phyloP scores from a whole-genome alignment of 2,797 vertebrate species.

The Streptopelia turtur region DNA sequence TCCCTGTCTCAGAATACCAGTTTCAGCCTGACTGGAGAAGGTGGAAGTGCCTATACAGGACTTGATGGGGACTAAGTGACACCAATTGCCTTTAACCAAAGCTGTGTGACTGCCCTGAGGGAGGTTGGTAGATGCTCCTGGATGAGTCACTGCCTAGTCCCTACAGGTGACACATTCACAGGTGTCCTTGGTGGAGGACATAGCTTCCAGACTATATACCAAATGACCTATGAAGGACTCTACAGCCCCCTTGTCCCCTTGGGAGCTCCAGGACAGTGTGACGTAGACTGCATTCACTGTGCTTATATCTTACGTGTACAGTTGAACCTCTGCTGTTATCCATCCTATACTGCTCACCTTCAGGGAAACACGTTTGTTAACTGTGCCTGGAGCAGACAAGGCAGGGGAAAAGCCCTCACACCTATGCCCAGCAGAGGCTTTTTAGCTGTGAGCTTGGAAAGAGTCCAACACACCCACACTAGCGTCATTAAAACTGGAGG shows the following conservation, averaged over 20 bases:
- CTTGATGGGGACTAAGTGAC: background rate
- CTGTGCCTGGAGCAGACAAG: background rate
- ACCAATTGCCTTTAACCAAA: background rate
- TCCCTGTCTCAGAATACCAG: background rate
- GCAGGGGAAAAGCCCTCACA: background rate
- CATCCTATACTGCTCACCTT: background rate
- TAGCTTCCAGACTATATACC: background rate
- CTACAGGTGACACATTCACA: background rate
- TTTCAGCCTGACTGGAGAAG: background rate
- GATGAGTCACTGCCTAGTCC: background rate
- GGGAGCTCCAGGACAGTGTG: background rate
- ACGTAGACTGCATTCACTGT: background rate
- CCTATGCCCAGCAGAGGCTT: background rate
- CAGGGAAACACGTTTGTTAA: background rate
- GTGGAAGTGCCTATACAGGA: background rate
- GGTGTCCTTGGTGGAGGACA: background rate
- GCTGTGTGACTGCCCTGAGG: background rate
- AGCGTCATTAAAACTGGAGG: background rate
- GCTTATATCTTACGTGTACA: background rate
- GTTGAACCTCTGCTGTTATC: background rate
- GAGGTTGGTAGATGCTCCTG: background rate
- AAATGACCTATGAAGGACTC: background rate
- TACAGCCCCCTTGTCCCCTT: background rate
- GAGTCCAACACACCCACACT: background rate
- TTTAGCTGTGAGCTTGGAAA: constrained; percentile 41